phyloP scores from a whole-genome alignment of 2,113 vertebrate species.

The Lanius ludovicianus region DNA sequence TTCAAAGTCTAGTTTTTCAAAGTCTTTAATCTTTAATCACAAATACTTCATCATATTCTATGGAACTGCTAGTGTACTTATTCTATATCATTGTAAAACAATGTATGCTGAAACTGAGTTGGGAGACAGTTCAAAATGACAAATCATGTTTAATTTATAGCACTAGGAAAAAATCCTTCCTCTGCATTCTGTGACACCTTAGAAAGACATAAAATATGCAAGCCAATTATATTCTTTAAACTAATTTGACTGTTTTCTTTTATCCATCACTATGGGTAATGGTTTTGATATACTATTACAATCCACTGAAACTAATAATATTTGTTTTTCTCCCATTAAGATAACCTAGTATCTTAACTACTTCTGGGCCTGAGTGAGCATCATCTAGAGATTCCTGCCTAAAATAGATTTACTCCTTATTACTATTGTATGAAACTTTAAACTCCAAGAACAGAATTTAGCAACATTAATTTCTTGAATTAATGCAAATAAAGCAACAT shows the following conservation, averaged over 20 bases:
- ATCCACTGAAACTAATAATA: not conserved
- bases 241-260: not conserved
- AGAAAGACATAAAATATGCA: not conserved
- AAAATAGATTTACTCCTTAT: not conserved
- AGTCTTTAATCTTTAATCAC: not conserved
- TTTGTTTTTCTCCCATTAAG: not conserved
- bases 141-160: not conserved
- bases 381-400: not conserved
- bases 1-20: not conserved
- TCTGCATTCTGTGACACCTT: not conserved
- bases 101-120: not conserved
- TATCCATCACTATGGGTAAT: not conserved
- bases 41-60: not conserved
- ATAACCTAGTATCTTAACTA: not conserved
- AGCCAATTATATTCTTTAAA: not conserved
- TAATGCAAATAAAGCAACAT: not conserved
- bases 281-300: not conserved
- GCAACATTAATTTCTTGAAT: fast-evolving
- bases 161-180: not conserved
- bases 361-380: not conserved
- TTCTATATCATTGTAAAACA: not conserved
- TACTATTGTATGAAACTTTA: not conserved
- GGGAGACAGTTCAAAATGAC: not conserved
- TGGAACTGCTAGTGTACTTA: not conserved
- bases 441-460: not conserved